Conservation (phyloP, 1,140 invertebrate genomes). For the Drosophila nigromelanica region DNA sequence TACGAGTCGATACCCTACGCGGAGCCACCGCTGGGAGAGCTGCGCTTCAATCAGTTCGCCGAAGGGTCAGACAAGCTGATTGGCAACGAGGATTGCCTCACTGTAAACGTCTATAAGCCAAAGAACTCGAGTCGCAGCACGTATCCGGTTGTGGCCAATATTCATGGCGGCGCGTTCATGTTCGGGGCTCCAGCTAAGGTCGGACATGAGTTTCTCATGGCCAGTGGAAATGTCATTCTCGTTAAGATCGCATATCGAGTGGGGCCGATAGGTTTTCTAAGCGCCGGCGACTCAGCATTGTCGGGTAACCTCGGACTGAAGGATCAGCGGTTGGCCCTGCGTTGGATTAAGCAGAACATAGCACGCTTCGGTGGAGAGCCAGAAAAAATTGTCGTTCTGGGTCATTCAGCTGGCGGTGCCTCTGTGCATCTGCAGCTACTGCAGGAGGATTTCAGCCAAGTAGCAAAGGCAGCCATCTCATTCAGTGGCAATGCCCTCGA, state of each 20-base stretch:
- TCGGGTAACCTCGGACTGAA: constrained; percentile 88
- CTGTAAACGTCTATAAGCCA: constrained; percentile 80
- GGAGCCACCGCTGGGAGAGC: constrained; percentile 21
- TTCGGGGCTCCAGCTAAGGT: constrained; percentile 69
- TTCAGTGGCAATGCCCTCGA: constrained; percentile 62
- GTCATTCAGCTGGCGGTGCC: constrained; percentile 86
- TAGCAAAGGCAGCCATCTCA: constrained; percentile 62
- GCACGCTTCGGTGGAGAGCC: constrained; percentile 86
- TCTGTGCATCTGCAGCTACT: constrained; percentile 88
- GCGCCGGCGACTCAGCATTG: constrained; percentile 85
- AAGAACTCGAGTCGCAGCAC: constrained; percentile 36
- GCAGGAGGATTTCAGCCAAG: constrained; percentile 75
- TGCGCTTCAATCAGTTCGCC: constrained; percentile 36
- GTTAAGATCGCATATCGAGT: constrained; percentile 88
- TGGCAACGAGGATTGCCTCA: constrained; percentile 81
- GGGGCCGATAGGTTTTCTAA: constrained; percentile 87
- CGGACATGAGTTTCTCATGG: constrained; percentile 86
- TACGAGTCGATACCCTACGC: constrained; percentile 40
- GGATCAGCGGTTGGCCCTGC: constrained; percentile 87
- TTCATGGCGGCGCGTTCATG: constrained; percentile 85
- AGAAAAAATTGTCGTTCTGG: constrained; percentile 85
- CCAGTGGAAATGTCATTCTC: constrained; percentile 85
- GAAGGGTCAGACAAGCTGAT: constrained; percentile 23
- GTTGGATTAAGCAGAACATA: constrained; percentile 87
- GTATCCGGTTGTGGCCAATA: constrained; percentile 84